A percentile compares a stretch with the other conserved stretches of the same genome.
Evolutionary conservation across 2,797 vertebrate species (phyloP).

Genomic region (Brachymystax lenok): DNA sequence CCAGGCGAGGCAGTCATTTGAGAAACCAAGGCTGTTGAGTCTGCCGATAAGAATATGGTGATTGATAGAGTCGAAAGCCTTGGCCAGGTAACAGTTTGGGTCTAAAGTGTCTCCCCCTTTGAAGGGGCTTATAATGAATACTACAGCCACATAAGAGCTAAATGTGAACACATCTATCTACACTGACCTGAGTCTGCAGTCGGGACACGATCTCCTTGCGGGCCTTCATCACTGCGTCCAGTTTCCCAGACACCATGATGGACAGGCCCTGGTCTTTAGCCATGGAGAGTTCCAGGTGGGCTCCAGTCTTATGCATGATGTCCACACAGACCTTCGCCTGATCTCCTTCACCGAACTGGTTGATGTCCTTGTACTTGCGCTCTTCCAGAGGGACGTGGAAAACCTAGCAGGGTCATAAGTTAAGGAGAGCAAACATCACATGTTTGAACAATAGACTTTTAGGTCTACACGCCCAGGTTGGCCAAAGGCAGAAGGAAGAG

Average conservation of each 20-base stretch:
- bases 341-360: conserved; percentile 99
- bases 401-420: conserved; percentile 76
- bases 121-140: no score
- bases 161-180: neutral
- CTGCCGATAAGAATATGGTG: no score
- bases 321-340: conserved; percentile 99
- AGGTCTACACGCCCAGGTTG: neutral
- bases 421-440: conserved; percentile 3
- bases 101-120: no score
- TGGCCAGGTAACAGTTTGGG: no score
- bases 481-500: neutral
- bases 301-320: conserved; percentile 99
- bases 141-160: no score
- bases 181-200: conserved; percentile 94
- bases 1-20: no score
- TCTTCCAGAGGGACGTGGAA: conserved; percentile 98
- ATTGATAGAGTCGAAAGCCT: no score
- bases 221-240: conserved; percentile 98
- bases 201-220: conserved; percentile 98
- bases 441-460: neutral
- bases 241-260: conserved; percentile 99
- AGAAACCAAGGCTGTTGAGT: no score
- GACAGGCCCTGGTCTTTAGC: conserved; percentile 99
- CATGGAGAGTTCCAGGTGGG: conserved; percentile 97
- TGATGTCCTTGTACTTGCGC: conserved; percentile 99